Conservation (phyloP, 2,797 vertebrate genomes). For the Acanthopagrus latus region DNA sequence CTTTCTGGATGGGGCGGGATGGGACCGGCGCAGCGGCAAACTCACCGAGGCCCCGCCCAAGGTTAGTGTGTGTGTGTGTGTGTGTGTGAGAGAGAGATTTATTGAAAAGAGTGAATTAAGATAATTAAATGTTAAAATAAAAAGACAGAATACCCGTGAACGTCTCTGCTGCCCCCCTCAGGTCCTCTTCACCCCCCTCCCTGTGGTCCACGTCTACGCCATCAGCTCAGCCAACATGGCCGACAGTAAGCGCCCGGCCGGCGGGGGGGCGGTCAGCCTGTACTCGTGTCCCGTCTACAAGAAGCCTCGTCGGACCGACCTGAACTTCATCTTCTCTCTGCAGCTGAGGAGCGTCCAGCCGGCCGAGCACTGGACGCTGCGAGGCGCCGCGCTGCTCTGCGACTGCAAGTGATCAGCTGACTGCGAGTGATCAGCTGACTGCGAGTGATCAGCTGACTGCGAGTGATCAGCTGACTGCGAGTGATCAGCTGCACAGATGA, state of each 20-base stretch:
- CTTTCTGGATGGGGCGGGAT: constrained; percentile 89
- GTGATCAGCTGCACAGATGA: neutral
- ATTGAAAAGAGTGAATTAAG: neutral
- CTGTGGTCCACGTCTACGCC: constrained; percentile 89
- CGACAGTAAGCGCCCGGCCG: constrained; percentile 33
- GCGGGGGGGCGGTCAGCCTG: constrained; percentile 33
- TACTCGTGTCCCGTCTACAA: constrained; percentile 91
- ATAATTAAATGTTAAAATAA: neutral
- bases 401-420: constrained; percentile 82
- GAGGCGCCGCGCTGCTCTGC: constrained; percentile 88
- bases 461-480: constrained; percentile 9
- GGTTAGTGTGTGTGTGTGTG: constrained; percentile 47
- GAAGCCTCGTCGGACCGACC: constrained; percentile 88
- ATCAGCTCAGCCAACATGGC: constrained; percentile 75
- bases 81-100: too few species aligned
- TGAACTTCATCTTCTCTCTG: constrained; percentile 88
- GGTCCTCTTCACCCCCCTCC: constrained; percentile 89
- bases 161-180: constrained; percentile 50
- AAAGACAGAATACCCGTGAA: neutral
- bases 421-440: too few species aligned
- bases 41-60: constrained; percentile 85
- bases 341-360: constrained; percentile 81
- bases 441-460: too few species aligned
- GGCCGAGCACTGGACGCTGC: constrained; percentile 88
- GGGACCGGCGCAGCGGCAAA: constrained; percentile 85